Evolutionary conservation across 2,888 invertebrate genomes (phyloP).

Genomic region (Idaea straminata): DNA sequence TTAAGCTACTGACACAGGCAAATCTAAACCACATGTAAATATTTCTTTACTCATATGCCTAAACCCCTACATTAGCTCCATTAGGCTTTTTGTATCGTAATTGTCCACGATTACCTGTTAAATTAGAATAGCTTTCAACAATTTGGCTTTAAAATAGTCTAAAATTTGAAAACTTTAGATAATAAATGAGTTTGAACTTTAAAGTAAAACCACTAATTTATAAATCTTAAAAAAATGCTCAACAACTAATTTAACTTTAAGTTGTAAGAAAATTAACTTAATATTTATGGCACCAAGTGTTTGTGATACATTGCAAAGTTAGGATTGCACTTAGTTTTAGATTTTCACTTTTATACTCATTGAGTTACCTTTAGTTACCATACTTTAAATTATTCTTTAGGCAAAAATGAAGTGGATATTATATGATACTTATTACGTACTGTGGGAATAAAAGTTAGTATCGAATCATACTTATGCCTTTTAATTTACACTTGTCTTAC

Average conservation of each 20-base stretch:
- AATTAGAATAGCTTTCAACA: too few species aligned
- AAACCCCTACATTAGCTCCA: too few species aligned
- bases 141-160: too few species aligned
- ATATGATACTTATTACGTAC: not conserved
- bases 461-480: not conserved
- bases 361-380: not conserved
- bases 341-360: not conserved
- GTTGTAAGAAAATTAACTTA: not conserved
- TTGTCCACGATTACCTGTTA: too few species aligned
- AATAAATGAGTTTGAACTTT: not conserved
- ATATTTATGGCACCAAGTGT: not conserved
- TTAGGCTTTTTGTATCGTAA: too few species aligned
- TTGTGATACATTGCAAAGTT: slow-evolving; percentile 2
- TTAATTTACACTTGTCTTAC: too few species aligned
- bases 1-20: too few species aligned
- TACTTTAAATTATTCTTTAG: not conserved
- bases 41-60: too few species aligned
- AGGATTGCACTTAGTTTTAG: not conserved
- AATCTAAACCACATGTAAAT: too few species aligned
- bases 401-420: not conserved
- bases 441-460: not conserved
- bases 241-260: not conserved
- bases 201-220: not conserved
- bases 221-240: not conserved
- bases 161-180: not conserved